Base-by-base conservation (phyloP, 30 jellyfish, hydroid and myxozoan genomes). In the Mastigias papua region DNA sequence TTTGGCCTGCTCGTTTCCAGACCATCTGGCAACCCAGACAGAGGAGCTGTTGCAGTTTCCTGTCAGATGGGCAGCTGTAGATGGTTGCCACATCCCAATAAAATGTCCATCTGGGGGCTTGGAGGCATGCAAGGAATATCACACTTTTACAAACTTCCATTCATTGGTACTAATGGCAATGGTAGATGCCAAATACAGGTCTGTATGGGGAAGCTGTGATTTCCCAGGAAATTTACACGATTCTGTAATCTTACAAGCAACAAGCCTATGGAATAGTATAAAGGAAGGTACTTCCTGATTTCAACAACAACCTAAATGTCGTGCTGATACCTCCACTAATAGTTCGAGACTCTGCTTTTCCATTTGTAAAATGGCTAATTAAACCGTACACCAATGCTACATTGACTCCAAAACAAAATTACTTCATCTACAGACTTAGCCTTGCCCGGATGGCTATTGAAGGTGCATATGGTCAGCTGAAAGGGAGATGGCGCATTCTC, bases 81-180 rank as follows among this genome's bases (percentile, higher is more conserved):
- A 73, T 73, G 95, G 95, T 49, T 73, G 95, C 85, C 95, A 86
- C 63, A 54, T 84, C 4, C 94, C 88, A 31, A 84, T 84, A 71
- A 84, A 84, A 58, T 84, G 88, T 80, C 95, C 95, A 42, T 4
- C 13, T 42, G 54, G 54, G 7, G 54, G 54, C 13, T 15, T 8
- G 13, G 54, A 42, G 54, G 54, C 54, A 8, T 4, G 13, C 54
- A 42, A 4, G 13, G 54, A 86, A 68, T 86, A 86, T 46, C 95
- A 86, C 63, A 58, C 57, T 35, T 86, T 69, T 51, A 84, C 70
- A 35, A 84, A 71, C 48, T 86, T 62, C 62, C 58, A 73, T 50
- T 75, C 90, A 15, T 11, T 76, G 2, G 54, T 76, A 58, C 10
- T 86, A 9, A 76, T 86, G 95, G 90, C 90, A 15, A 73, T 74